Conservation (phyloP, 2,888 invertebrate species). For the Tenthredo amoena region DNA sequence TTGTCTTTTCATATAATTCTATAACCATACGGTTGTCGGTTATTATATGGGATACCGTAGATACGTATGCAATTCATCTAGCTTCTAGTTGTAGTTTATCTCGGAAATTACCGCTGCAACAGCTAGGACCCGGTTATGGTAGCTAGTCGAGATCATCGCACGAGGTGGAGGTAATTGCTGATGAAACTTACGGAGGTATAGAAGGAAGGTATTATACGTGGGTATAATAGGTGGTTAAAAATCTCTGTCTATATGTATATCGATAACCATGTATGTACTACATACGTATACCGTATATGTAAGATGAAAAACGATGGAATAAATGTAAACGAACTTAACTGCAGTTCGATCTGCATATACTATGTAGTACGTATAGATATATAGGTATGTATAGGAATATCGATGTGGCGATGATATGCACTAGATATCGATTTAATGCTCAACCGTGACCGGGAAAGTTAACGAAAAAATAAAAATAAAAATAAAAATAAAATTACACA, state of each 20-base stretch:
- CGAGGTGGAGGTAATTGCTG: slow-evolving; percentile 28
- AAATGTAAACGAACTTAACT: not conserved
- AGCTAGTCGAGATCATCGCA: slow-evolving; percentile 25
- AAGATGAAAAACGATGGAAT: not conserved
- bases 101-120: slow-evolving; percentile 6
- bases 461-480: not conserved
- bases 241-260: not conserved
- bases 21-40: not conserved
- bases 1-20: not conserved
- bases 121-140: not conserved
- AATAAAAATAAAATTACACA: not conserved
- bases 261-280: not conserved
- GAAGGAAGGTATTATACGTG: not conserved
- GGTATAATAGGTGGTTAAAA: slow-evolving; percentile 7
- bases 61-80: not conserved
- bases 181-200: not conserved
- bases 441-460: slow-evolving; percentile 15
- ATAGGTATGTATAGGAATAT: not conserved
- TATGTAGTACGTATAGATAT: not conserved
- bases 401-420: slow-evolving; percentile 62
- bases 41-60: not conserved
- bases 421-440: slow-evolving; percentile 69
- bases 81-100: not conserved
- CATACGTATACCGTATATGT: not conserved
- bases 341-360: not conserved